Percentiles rank a stretch among this genome's conserved stretches.
phyloP scores from a whole-genome alignment of 2,797 vertebrate species.

The Syncerus caffer region DNA sequence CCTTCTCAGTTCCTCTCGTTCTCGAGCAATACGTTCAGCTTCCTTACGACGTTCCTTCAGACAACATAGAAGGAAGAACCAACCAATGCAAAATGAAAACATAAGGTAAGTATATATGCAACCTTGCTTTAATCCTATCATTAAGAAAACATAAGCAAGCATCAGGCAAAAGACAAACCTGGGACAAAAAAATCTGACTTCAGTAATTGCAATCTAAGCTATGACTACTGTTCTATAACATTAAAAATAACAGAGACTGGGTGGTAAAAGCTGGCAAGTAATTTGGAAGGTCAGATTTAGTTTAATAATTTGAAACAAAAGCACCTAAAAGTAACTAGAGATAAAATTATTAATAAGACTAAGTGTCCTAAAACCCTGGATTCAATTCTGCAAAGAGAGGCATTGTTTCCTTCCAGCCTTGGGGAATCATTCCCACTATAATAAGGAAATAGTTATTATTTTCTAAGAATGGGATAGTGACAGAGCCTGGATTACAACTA shows the following conservation, averaged over 20 bases:
- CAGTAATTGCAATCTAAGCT: slow-evolving; percentile 39
- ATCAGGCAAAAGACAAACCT: slow-evolving; percentile 7
- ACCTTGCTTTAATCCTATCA: background rate
- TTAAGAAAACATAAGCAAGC: slow-evolving; percentile 38
- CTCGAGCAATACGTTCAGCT: slow-evolving; percentile 94
- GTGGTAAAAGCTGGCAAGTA: background rate
- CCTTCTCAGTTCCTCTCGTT: slow-evolving; percentile 94
- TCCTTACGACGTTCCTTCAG: slow-evolving; percentile 95
- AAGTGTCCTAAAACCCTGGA: slow-evolving; percentile 31
- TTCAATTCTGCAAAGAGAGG: slow-evolving; percentile 56
- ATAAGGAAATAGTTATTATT: slow-evolving; percentile 9
- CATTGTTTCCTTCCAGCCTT: slow-evolving; percentile 60
- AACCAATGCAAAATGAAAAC: slow-evolving; percentile 61
- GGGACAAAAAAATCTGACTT: slow-evolving; percentile 32
- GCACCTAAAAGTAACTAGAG: slow-evolving; percentile 17
- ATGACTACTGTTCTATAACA: background rate
- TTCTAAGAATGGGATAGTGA: slow-evolving; percentile 38
- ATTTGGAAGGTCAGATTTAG: slow-evolving; percentile 32
- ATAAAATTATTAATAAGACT: background rate
- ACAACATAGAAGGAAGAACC: slow-evolving; percentile 15
- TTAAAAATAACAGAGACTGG: slow-evolving; percentile 13
- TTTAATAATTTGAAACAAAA: slow-evolving; percentile 45
- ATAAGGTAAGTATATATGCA: slow-evolving; percentile 35
- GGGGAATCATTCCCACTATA: slow-evolving; percentile 49
- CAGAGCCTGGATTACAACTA: slow-evolving; percentile 68